phyloP scores from a whole-genome alignment of 2,113 vertebrate species.

The Jacana jacana region DNA sequence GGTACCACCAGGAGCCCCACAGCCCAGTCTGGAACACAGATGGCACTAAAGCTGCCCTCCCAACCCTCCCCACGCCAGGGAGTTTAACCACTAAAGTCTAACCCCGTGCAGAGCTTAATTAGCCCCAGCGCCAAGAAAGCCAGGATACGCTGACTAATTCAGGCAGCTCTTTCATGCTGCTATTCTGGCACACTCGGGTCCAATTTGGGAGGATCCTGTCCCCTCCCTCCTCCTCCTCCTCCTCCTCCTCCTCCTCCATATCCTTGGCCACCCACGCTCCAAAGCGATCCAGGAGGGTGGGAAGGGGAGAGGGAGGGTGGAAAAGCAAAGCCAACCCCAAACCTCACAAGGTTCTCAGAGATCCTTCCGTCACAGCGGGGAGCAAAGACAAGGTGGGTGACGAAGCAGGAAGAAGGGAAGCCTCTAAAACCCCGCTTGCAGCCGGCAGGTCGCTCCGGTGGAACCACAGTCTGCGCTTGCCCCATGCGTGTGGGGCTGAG shows the following conservation, averaged over 20 bases:
- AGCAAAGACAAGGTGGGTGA: rapidly evolving
- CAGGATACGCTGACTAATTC: neutral
- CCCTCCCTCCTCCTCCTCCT: neutral
- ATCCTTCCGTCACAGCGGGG: neutral
- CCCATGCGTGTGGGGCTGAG: neutral
- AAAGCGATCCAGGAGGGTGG: neutral
- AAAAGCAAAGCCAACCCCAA: neutral
- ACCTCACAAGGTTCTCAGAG: neutral
- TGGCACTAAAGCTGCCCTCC: too few relatives aligned
- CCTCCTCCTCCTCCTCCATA: neutral
- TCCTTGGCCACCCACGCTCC: neutral
- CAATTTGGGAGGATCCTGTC: neutral
- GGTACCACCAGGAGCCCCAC: neutral
- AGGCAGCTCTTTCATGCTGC: neutral
- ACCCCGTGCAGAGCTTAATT: neutral
- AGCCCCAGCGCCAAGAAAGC: neutral
- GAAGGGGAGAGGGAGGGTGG: neutral
- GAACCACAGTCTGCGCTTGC: neutral
- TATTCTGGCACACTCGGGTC: neutral
- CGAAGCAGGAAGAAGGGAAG: neutral
- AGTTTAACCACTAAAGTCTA: neutral
- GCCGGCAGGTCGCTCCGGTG: neutral
- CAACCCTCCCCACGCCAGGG: neutral
- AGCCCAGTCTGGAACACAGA: rapidly evolving
- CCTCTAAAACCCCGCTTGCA: neutral